Conservation (phyloP, 2,113 vertebrate species). For the Benitochromis conjunctus region DNA sequence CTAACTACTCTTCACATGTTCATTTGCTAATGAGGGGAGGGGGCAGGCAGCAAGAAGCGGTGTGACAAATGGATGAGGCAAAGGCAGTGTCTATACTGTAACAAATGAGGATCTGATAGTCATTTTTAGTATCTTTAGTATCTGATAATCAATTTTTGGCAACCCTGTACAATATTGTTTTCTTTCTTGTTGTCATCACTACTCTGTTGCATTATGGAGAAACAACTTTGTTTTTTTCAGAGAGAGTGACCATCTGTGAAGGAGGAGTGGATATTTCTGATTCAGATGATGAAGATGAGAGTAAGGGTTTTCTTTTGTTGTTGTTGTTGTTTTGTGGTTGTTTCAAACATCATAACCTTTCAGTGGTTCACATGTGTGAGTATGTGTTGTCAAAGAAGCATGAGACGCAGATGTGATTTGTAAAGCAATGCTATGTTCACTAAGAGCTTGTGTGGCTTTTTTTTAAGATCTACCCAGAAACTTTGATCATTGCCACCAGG, state of each 20-base stretch:
- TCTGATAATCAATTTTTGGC: accelerated
- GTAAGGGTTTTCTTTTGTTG: slow-evolving; percentile 71
- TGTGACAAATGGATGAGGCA: not conserved
- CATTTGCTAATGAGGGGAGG: not conserved
- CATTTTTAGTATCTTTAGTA: not conserved
- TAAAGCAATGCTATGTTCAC: not conserved
- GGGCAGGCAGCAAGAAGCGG: not conserved
- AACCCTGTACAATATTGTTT: not conserved
- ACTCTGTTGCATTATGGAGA: not conserved
- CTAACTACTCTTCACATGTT: not conserved
- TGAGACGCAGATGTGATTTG: not conserved
- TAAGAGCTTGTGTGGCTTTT: not conserved
- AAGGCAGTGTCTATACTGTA: not conserved
- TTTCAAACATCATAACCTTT: not conserved
- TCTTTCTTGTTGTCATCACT: not conserved
- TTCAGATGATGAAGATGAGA: slow-evolving; percentile 92
- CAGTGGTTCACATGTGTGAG: not conserved
- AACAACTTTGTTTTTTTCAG: slow-evolving; percentile 55
- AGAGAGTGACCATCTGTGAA: slow-evolving; percentile 82
- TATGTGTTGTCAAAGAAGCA: not conserved
- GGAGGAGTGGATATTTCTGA: slow-evolving; percentile 89
- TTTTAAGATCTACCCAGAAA: slow-evolving; percentile 78
- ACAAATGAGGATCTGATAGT: not conserved
- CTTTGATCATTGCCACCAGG: slow-evolving; percentile 89
- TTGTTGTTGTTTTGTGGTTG: too few species aligned